Base-by-base conservation (phyloP, 2,797 vertebrate species). In the Oreochromis mossambicus region DNA sequence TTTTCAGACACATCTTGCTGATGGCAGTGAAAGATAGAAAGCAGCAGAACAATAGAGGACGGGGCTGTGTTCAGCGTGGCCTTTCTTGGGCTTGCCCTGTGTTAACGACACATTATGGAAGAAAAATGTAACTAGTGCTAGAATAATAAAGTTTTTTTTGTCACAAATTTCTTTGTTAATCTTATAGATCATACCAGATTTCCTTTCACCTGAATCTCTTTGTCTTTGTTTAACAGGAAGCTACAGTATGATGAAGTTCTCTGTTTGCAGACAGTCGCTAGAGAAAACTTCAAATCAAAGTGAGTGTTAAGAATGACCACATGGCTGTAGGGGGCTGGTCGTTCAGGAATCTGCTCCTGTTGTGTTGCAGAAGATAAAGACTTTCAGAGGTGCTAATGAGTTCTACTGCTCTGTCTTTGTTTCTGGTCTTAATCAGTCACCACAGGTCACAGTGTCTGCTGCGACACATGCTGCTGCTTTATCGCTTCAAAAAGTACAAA, bases 301-400 rank as follows among this genome's bases (percentile, higher is more conserved):
- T 84, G 56, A 81, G 43, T 63, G 52, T 83, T 81, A 55, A 81
- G 79, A 83, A 87, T 75, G 82, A 82, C 52, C 17, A 54, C 32
- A 86, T 80, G 80, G 24, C 68, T 77, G 76, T 58, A 79, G 86
- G 78, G 83, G 68, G 83, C 63, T 24, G 77, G 38, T 15, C 10
- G 78, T 84, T 90, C 61, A 83, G 56, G 80, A 85, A 86, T 80
- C 78, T 29, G 80, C 81, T 87, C 85, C 79, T 82, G 80, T 92
- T 91, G 89, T 91, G 70, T 77, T 79, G 68, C 55, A 68, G 50
- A 75, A 78, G 80, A 94, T 88, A 87, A 91, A 90, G 86, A 87
- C 85, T 86, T 91, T 91, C 84, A 92, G 89, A 93, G 90, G 92
- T 92, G 94, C 90, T 95, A 93, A 94, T 92, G 90, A 91, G 86